A percentile compares a stretch with the other conserved stretches of the same genome.
phyloP scores from a whole-genome alignment of 2,797 vertebrate genomes.

The Spinibarbus caldwelli region DNA sequence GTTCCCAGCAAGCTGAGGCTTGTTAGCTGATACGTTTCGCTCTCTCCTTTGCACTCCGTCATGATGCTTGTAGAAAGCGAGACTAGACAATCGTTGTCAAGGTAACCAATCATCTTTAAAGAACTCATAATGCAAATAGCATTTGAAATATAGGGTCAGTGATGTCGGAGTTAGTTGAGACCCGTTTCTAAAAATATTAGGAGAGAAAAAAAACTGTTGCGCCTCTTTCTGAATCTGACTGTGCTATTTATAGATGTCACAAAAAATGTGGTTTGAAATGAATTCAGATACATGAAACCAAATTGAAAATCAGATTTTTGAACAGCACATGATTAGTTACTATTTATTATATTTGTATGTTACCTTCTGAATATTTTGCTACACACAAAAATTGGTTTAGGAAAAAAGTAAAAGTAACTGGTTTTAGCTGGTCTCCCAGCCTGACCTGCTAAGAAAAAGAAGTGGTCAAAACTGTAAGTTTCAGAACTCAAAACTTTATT shows the following conservation, averaged over 20 bases:
- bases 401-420: no score
- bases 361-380: no score
- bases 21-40: conserved; percentile 55
- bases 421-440: no score
- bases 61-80: conserved; percentile 69
- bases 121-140: conserved; percentile 72
- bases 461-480: no score
- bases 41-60: conserved; percentile 61
- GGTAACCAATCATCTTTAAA: conserved; percentile 76
- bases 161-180: conserved; percentile 23
- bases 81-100: conserved; percentile 82
- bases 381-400: no score
- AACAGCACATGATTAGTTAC: no score
- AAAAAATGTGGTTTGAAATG: no score
- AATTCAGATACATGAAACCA: no score
- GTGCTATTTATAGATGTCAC: background rate
- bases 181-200: conserved; percentile 37
- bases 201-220: conserved; percentile 3
- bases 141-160: conserved; percentile 63
- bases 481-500: no score
- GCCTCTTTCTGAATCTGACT: conserved; percentile 18
- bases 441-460: no score
- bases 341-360: no score
- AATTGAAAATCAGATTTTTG: no score
- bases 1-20: conserved; percentile 48